A percentile compares a stretch with the other conserved stretches of the same genome.
Evolutionary conservation across 2,113 vertebrate species (phyloP).

Genomic region (Polypterus senegalus): DNA sequence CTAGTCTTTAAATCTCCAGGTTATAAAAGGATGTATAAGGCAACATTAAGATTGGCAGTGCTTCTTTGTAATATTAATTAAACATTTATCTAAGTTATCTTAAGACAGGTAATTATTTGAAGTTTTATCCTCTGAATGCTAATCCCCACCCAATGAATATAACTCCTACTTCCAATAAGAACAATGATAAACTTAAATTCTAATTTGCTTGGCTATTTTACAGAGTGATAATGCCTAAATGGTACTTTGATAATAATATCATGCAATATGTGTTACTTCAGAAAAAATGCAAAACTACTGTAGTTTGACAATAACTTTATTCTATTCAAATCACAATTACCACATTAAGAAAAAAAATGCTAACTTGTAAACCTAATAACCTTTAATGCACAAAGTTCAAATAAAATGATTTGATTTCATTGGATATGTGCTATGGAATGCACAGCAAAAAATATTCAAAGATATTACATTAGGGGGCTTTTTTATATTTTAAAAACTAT

Average conservation of each 20-base stretch:
- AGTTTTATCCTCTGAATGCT: background rate
- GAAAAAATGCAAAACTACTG: background rate
- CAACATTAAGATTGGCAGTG: background rate
- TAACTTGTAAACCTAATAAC: background rate
- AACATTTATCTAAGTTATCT: constrained; percentile 6
- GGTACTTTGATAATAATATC: background rate
- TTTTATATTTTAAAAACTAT: too few species aligned
- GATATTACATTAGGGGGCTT: too few species aligned
- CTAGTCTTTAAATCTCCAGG: background rate
- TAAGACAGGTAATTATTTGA: constrained; percentile 9
- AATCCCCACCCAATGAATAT: constrained; percentile 7
- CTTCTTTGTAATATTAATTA: constrained; percentile 7
- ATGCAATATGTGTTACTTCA: constrained; percentile 4
- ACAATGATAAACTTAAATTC: constrained; percentile 1
- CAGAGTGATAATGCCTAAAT: background rate
- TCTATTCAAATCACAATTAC: background rate
- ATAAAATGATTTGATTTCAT: too few species aligned
- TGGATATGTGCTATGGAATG: too few species aligned
- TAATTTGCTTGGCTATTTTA: background rate
- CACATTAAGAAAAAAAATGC: background rate
- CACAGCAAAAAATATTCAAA: too few species aligned
- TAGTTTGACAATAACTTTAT: background rate
- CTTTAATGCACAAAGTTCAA: background rate
- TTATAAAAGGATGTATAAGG: constrained; percentile 3
- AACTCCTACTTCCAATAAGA: constrained; percentile 4